Evolutionary conservation across 53 echinoderm and acorn worm genomes (phyloP).

Genomic region (Crossaster papposus): DNA sequence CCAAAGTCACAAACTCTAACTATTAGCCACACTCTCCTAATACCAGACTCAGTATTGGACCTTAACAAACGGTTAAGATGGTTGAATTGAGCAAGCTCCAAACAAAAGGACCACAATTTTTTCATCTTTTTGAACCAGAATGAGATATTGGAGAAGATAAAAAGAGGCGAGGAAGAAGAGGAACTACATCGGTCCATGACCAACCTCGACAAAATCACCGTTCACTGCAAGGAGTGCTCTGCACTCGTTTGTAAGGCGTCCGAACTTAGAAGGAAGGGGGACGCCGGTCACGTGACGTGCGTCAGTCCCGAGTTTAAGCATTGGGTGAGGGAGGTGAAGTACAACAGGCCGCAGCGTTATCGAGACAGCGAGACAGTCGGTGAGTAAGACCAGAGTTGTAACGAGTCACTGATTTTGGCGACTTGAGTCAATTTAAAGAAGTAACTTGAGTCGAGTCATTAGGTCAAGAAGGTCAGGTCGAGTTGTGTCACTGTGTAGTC

Average conservation of each 20-base stretch:
- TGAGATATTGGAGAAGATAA: conserved; percentile 8
- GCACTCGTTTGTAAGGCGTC: conserved; percentile 61
- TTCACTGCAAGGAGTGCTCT: conserved; percentile 69
- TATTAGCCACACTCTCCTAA: no score
- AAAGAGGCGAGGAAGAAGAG: conserved; percentile 8
- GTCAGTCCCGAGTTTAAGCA: conserved; percentile 44
- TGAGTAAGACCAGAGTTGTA: no score
- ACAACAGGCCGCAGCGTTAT: conserved; percentile 10
- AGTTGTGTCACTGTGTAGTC: no score
- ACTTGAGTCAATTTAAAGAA: no score
- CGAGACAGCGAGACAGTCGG: conserved; percentile 65
- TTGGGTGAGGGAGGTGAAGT: conserved; percentile 18
- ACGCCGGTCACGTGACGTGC: conserved; percentile 63
- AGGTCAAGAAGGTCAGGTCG: no score
- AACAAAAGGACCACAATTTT: background rate
- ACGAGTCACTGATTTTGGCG: no score
- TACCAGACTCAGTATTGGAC: no score
- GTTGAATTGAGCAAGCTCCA: no score
- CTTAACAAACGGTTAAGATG: no score
- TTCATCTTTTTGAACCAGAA: background rate
- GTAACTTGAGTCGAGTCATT: no score
- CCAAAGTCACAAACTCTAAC: no score
- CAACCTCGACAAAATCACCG: conserved; percentile 22
- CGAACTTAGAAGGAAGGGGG: conserved; percentile 57
- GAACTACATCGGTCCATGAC: background rate